A percentile compares a stretch with the other conserved stretches of the same genome.
phyloP scores from a whole-genome alignment of 2,888 invertebrate species.

The Pachydiplax longipennis region DNA sequence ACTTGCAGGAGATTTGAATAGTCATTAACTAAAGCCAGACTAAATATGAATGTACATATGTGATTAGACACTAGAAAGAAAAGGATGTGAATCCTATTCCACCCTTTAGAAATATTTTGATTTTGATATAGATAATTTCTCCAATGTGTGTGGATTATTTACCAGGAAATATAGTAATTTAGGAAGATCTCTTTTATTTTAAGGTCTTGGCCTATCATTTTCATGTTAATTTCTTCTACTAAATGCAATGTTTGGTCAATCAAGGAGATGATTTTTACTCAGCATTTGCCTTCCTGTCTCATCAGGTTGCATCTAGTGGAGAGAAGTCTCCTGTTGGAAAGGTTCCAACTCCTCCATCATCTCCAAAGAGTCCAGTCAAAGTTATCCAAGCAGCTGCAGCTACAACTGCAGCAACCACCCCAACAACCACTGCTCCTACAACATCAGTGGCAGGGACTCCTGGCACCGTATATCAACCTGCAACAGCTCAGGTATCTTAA shows the following conservation, averaged over 20 bases:
- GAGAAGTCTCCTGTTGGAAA: slow-evolving; percentile 53
- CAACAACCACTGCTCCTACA: slow-evolving; percentile 51
- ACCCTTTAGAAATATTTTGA: too few species aligned
- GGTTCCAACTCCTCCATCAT: slow-evolving; percentile 49
- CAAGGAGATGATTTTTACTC: background rate
- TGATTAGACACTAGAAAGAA: too few species aligned
- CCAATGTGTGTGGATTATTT: too few species aligned
- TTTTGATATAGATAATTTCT: too few species aligned
- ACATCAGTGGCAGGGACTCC: slow-evolving; percentile 50
- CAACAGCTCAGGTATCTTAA: slow-evolving; percentile 44
- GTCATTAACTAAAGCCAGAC: too few species aligned
- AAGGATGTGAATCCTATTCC: too few species aligned
- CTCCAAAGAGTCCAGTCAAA: slow-evolving; percentile 48
- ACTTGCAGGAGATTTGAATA: too few species aligned
- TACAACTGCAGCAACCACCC: slow-evolving; percentile 49
- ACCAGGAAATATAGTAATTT: too few species aligned
- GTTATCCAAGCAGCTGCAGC: slow-evolving; percentile 41
- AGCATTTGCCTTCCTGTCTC: background rate
- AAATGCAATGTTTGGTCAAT: background rate
- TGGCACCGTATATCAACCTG: slow-evolving; percentile 48
- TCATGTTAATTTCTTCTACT: background rate
- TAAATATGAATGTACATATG: too few species aligned
- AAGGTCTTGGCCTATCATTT: background rate
- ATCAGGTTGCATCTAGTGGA: slow-evolving; percentile 6
- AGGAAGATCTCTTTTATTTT: too few species aligned